Percentiles rank a stretch among this genome's conserved stretches.
phyloP scores from a whole-genome alignment of 2,113 vertebrate species.

The Varanus komodoensis region DNA sequence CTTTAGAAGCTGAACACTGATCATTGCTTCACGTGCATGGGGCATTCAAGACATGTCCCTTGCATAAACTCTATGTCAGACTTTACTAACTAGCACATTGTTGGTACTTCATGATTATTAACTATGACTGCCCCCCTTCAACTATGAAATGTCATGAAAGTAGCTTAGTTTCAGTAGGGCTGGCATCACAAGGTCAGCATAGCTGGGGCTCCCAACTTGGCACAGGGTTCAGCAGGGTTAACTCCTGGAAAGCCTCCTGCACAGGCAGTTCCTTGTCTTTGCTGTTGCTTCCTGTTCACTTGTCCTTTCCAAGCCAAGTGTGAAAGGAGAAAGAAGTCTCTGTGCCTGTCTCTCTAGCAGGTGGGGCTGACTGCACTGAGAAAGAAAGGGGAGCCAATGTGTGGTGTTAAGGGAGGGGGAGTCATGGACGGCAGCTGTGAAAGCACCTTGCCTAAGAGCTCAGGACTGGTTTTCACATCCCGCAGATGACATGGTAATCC shows the following conservation, averaged over 20 bases:
- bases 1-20: constrained; percentile 2
- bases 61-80: background rate
- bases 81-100: background rate
- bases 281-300: background rate
- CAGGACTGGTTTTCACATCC: background rate
- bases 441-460: background rate
- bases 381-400: background rate
- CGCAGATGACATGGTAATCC: background rate
- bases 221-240: background rate
- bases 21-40: background rate
- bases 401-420: background rate
- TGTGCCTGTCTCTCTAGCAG: background rate
- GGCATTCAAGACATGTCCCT: background rate
- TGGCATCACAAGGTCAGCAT: background rate
- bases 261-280: background rate
- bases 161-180: background rate
- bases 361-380: background rate
- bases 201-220: background rate
- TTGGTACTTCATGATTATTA: background rate
- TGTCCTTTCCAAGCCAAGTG: too few species aligned
- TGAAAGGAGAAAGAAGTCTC: background rate
- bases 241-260: background rate
- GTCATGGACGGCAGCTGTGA: background rate
- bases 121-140: background rate
- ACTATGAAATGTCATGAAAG: background rate